Conservation (phyloP, 2,113 vertebrate species). For the Dipodomys spectabilis region DNA sequence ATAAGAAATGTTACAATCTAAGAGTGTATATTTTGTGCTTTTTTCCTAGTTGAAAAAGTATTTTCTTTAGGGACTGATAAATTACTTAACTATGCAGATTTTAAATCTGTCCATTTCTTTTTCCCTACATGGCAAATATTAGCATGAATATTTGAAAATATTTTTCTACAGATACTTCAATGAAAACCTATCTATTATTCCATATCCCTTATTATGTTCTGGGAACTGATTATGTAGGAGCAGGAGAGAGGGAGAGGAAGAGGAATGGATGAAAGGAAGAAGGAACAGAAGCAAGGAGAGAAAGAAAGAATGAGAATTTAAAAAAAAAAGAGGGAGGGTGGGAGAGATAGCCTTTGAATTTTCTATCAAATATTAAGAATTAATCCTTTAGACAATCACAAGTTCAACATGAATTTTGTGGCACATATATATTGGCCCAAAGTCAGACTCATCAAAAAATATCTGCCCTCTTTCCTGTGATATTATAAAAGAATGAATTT, state of each 20-base stretch:
- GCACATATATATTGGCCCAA: fast-evolving
- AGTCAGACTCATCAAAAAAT: not conserved
- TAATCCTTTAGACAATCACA: not conserved
- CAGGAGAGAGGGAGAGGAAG: too few relatives aligned
- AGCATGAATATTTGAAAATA: not conserved
- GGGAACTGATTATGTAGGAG: not conserved
- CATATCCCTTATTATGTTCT: not conserved
- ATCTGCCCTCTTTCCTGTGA: not conserved
- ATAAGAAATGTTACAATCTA: not conserved
- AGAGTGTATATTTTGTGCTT: not conserved
- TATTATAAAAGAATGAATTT: not conserved
- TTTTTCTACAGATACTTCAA: not conserved
- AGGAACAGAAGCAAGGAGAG: not conserved
- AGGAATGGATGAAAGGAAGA: too few relatives aligned
- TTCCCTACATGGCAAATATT: not conserved
- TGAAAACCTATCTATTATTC: not conserved
- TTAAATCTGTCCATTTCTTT: not conserved
- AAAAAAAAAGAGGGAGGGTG: not conserved
- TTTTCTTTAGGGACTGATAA: not conserved
- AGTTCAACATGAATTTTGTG: not conserved
- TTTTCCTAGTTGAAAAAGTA: not conserved
- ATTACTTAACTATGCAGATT: not conserved
- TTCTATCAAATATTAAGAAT: not conserved
- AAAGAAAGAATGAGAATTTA: not conserved
- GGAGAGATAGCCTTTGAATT: too few relatives aligned